A percentile compares a stretch with the other conserved stretches of the same genome.
Evolutionary conservation across 2,797 vertebrate genomes (phyloP).

Genomic region (Balearica regulorum): DNA sequence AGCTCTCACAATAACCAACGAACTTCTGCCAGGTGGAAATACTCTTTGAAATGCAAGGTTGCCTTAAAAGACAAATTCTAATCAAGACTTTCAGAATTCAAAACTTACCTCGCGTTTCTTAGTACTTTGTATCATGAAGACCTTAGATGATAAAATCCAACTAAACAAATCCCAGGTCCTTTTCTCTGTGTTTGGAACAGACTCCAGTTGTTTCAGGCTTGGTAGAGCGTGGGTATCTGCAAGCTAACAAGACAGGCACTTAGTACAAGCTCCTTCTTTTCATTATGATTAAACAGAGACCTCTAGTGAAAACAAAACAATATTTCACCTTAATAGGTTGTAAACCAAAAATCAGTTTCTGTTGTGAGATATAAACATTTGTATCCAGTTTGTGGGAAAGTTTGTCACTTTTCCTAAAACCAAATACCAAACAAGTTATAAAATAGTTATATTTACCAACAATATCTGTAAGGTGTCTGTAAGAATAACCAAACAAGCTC

Average conservation of each 20-base stretch:
- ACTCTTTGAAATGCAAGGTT: neutral
- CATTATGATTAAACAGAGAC: constrained; percentile 19
- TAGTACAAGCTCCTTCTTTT: neutral
- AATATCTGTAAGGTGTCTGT: neutral
- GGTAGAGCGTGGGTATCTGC: constrained; percentile 85
- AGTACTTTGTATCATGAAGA: constrained; percentile 86
- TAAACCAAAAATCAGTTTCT: neutral
- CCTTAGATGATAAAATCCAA: constrained; percentile 94
- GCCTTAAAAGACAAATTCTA: neutral
- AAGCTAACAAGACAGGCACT: constrained; percentile 72
- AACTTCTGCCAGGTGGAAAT: neutral
- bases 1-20: neutral
- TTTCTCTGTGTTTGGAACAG: constrained; percentile 74
- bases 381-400: neutral
- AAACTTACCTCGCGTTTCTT: constrained; percentile 85
- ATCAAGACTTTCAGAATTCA: neutral
- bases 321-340: neutral
- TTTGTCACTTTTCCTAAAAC: neutral
- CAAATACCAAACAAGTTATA: neutral
- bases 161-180: constrained; percentile 84
- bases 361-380: neutral
- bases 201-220: constrained; percentile 83
- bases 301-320: constrained; percentile 55
- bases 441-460: neutral
- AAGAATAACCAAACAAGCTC: neutral